Evolutionary conservation across 2,797 vertebrate genomes (phyloP).

Genomic region (Acipenser transmontanus): DNA sequence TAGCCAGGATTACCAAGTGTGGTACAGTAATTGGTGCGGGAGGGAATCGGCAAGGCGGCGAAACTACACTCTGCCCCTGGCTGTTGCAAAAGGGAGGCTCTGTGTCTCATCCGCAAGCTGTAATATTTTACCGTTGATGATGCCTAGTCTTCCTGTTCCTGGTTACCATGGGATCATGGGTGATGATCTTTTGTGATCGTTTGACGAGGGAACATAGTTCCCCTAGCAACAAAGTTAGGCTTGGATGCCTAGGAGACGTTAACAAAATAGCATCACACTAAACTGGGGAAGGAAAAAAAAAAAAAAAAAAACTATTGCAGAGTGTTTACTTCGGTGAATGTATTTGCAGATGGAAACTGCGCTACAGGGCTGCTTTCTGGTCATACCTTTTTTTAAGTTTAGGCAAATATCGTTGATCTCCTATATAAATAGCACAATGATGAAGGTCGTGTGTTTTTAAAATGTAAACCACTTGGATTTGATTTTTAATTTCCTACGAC

Average conservation of each 20-base stretch:
- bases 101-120: conserved; percentile 33
- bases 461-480: too few species aligned
- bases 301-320: not conserved
- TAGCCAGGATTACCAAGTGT: not conserved
- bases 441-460: too few species aligned
- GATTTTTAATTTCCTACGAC: too few species aligned
- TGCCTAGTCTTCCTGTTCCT: conserved; percentile 47
- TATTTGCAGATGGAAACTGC: too few species aligned
- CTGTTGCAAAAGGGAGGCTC: conserved; percentile 12
- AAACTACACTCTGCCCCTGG: conserved; percentile 54
- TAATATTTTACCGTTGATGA: conserved; percentile 43
- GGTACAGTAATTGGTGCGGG: conserved; percentile 12
- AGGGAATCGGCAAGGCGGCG: conserved; percentile 70
- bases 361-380: too few species aligned
- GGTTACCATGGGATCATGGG: conserved; percentile 2
- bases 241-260: conserved; percentile 63
- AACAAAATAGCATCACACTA: conserved; percentile 65
- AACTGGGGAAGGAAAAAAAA: conserved; percentile 4
- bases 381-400: too few species aligned
- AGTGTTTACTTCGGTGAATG: conserved; percentile 1
- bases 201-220: conserved; percentile 58
- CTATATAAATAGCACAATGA: too few species aligned
- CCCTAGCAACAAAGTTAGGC: conserved; percentile 71
- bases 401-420: too few species aligned
- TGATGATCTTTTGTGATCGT: conserved; percentile 76